phyloP scores from a whole-genome alignment of 1,140 invertebrate genomes.

The Eurosta solidaginis region DNA sequence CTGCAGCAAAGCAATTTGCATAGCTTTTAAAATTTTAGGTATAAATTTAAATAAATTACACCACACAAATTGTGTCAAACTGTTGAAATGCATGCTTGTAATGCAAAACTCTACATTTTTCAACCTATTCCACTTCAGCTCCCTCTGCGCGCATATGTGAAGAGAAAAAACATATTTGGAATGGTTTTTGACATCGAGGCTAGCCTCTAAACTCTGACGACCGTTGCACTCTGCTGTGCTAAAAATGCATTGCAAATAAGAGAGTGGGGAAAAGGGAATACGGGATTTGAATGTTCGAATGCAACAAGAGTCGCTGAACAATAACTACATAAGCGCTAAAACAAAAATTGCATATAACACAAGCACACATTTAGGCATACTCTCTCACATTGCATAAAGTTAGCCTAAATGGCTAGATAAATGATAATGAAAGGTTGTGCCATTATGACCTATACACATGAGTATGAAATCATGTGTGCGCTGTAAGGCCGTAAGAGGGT shows the following conservation, averaged over 20 bases:
- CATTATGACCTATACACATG: neutral
- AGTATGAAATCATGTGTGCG: neutral
- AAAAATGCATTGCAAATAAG: too few species aligned
- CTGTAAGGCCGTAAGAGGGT: neutral
- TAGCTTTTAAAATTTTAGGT: conserved; percentile 33
- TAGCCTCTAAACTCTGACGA: neutral
- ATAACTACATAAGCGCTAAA: neutral
- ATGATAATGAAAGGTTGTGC: neutral
- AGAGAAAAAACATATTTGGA: too few species aligned
- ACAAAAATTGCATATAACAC: neutral
- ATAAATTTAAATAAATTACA: conserved; percentile 56
- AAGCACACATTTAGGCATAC: neutral
- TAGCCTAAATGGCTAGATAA: neutral
- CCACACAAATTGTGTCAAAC: conserved; percentile 38
- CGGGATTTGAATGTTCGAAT: neutral
- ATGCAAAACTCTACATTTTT: too few species aligned
- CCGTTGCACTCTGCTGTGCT: neutral
- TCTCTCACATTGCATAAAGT: too few species aligned
- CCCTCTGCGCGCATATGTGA: too few species aligned
- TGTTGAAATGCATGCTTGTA: neutral
- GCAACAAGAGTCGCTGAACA: neutral
- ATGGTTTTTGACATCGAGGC: neutral
- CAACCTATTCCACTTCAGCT: too few species aligned
- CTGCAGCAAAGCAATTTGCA: neutral
- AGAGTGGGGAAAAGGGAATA: neutral